Conservation (phyloP, 1,140 invertebrate genomes). For the Trichonephila clavata region DNA sequence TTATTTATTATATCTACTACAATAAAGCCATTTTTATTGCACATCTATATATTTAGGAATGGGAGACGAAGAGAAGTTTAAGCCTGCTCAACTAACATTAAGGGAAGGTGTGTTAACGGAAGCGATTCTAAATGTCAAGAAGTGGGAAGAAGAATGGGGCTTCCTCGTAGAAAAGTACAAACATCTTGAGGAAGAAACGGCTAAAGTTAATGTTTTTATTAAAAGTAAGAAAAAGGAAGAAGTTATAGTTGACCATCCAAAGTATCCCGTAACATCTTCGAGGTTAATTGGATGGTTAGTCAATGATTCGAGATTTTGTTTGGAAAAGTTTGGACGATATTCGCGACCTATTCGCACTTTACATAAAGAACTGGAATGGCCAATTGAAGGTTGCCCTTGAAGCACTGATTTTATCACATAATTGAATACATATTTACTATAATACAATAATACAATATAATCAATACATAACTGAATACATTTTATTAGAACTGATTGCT, state of each 20-base stretch:
- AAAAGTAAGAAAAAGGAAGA: not conserved
- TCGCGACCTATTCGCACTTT: conserved; percentile 32
- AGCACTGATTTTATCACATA: too few species aligned
- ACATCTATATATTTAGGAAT: not conserved
- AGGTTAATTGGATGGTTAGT: conserved; percentile 44
- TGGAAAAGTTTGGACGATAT: conserved; percentile 58
- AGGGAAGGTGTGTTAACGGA: conserved; percentile 40
- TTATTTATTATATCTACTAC: too few species aligned
- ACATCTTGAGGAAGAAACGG: not conserved
- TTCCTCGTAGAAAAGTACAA: conserved; percentile 50
- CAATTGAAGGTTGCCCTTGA: conserved; percentile 62
- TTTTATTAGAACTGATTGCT: too few species aligned
- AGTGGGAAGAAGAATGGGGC: conserved; percentile 72
- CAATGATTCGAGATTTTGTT: conserved; percentile 25
- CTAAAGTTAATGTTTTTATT: conserved; percentile 17
- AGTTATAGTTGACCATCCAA: conserved; percentile 16
- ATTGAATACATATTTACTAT: too few species aligned
- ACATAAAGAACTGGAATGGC: conserved; percentile 56
- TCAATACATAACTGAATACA: too few species aligned
- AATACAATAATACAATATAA: too few species aligned
- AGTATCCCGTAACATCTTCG: conserved; percentile 39
- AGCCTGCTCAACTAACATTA: not conserved
- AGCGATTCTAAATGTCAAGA: not conserved
- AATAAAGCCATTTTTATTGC: not conserved
- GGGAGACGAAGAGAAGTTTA: not conserved